Evolutionary conservation across 2,797 vertebrate species (phyloP).

Genomic region (Champsocephalus gunnari): DNA sequence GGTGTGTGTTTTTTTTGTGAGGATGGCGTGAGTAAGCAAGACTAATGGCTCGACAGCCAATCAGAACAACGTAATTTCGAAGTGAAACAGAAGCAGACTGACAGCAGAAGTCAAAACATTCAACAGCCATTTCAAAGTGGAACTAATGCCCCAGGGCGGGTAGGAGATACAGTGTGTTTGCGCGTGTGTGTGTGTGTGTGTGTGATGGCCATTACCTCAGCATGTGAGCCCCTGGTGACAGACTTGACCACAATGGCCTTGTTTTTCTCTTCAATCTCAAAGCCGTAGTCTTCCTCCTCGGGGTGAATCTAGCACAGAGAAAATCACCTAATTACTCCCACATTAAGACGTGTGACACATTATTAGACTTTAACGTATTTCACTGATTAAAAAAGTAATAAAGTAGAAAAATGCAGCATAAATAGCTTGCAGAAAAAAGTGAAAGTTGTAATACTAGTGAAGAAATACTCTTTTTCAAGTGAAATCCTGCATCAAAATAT

Average conservation of each 20-base stretch:
- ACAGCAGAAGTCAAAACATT: conserved; percentile 70
- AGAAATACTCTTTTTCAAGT: no score
- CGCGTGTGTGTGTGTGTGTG: conserved; percentile 9
- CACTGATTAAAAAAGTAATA: background rate
- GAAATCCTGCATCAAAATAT: no score
- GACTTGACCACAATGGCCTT: conserved; percentile 95
- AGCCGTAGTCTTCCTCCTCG: conserved; percentile 96
- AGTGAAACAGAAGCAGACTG: conserved; percentile 51
- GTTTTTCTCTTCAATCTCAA: conserved; percentile 98
- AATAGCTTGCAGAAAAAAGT: no score
- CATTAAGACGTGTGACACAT: conserved; percentile 16
- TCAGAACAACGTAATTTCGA: conserved; percentile 25
- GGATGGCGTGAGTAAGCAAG: conserved; percentile 68
- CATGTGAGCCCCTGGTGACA: conserved; percentile 92
- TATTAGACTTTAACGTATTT: conserved; percentile 6
- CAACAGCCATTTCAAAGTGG: conserved; percentile 72
- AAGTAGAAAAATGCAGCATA: conserved; percentile 7
- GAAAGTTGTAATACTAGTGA: no score
- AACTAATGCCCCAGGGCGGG: conserved; percentile 65
- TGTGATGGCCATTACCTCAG: conserved; percentile 88
- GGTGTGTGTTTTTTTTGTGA: conserved; percentile 31
- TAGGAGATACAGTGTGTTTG: conserved; percentile 19
- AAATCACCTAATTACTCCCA: conserved; percentile 41
- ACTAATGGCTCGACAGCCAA: conserved; percentile 62
- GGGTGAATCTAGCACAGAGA: conserved; percentile 89